Evolutionary conservation across 2,888 invertebrate species (phyloP), one percentile per base, ranked within the genome.

Genomic region (Heterodera filipjevi): DNA sequence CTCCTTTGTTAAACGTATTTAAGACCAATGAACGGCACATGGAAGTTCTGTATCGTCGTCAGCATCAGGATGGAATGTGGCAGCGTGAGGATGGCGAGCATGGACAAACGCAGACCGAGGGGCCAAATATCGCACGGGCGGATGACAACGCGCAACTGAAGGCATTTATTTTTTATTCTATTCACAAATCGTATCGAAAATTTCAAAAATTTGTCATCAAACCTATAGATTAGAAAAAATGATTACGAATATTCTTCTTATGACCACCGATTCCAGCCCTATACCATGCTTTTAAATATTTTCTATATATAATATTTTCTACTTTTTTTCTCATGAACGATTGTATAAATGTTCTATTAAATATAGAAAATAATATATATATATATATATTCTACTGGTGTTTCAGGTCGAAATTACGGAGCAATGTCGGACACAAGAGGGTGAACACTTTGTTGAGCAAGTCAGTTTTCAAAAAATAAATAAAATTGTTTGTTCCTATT

Each of bases 401-500:
- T 59, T 81, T 44, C 59, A 81, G 79, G 86, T 86, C 19, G 85
- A 85, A 71, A 84, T 87, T 8, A 84, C 83, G 64, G 86, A 87
- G 72, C 84, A 87, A 27, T 77, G 81, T 53, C 81, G 83, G 14
- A 85, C 83, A 35, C 81, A 81, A n/a, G 84, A 84, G 33, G 86
- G 84, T 30, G 70, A 64, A 35, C 83, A 85, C 53, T 81, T 87
- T 5, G 77, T 84, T 27, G 84, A 83, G 19, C 86, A 83, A 66
- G 82, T 83, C 39, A 64, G 75, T 75, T 32, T 30, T 74, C 76
- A 77, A 30, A 22, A 33, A n/a, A 10, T 59, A 16, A 49, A 14
- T 33, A 39, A 79, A 59, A 27, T 6, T 53, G 39, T 68, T 30
- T 22, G 14, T 64, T 71, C 8, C 19, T 71, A 30, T 71, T 84